Evolutionary conservation across 2,797 vertebrate genomes (phyloP), one percentile per base, ranked within the genome.

Genomic region (Pipistrellus pygmaeus): DNA sequence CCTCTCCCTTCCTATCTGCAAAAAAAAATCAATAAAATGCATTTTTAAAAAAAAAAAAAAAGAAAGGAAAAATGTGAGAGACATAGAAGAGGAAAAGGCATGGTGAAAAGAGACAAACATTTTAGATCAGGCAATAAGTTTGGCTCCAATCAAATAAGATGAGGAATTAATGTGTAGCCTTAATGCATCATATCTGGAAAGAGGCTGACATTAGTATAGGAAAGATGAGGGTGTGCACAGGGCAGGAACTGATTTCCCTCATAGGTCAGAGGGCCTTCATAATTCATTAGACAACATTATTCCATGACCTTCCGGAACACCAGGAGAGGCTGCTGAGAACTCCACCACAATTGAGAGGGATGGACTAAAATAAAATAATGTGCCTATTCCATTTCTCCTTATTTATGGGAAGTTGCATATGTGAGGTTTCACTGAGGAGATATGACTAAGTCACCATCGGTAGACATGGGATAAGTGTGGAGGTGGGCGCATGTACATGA

Each of bases 391-490:
- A 51, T 85, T 53, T 48, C 27, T 48, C 44, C 23, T 76, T 25
- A 6, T 17, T 68, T 44, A 57, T 14, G 8, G 38, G 35, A 23
- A 69, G 30, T 46, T 30, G 8, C 27, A 27, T 9, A 44, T 23
- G 12, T 30, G 44, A n/a, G 38, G 15, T 32, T 90, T 84, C 12
- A n/a, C 38, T 7, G 8, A 11, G 23, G 18, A 48, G n/a, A 48
- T n/a, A 69, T 44, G 23, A 9, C 38, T 48, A 35, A 48, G 53
- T 20, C 78, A 11, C 5, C 20, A 32, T 6, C 12, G 12, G 1
- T 2, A 4, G 44, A 27, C 27, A 17, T 0, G 35, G n/a, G 0
- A 6, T 21, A 14, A n/a, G 9, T 15, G 8, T 2, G 72, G 60
- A 30, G 7, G 35, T 6, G 21, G 62, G 66, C 4, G 11, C 10